Percentiles rank a stretch among this genome's conserved stretches.
Conservation (phyloP, 2,113 vertebrate genomes). For the Cyphomyrus plagiostoma region DNA sequence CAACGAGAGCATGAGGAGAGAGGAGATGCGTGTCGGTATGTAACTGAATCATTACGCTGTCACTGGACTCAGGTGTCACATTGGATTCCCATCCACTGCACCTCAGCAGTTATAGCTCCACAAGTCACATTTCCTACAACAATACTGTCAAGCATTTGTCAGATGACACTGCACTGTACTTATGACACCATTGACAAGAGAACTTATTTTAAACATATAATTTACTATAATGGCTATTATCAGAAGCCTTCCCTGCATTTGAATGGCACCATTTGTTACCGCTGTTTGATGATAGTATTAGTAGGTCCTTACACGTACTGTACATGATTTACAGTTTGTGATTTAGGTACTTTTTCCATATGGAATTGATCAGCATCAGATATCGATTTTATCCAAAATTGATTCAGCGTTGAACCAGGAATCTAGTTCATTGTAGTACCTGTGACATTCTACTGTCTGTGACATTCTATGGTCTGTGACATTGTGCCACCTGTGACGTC, state of each 20-base stretch:
- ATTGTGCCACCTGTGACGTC: background rate
- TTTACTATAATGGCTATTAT: background rate
- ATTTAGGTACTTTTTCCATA: background rate
- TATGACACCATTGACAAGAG: background rate
- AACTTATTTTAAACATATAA: background rate
- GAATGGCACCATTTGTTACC: background rate
- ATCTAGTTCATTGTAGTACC: background rate
- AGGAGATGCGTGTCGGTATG: slow-evolving; percentile 73
- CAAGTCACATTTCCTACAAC: background rate
- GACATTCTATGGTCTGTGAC: background rate
- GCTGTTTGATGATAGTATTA: background rate
- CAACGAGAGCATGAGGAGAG: slow-evolving; percentile 71
- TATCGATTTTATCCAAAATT: background rate
- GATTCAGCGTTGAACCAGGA: background rate
- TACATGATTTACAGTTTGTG: background rate
- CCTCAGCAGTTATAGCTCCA: background rate
- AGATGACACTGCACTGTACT: background rate
- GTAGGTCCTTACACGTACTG: background rate
- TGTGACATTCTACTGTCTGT: background rate
- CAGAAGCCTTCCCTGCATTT: background rate
- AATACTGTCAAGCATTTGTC: background rate
- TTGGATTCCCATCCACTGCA: background rate
- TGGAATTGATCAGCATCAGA: background rate
- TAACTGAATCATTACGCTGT: background rate
- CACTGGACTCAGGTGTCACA: background rate